These are phyloP conservation scores for Pangasius sanitwongsei DNA, from an alignment of 2,797 vertebrate genomes.

Conservation along the genomic window DNA sequence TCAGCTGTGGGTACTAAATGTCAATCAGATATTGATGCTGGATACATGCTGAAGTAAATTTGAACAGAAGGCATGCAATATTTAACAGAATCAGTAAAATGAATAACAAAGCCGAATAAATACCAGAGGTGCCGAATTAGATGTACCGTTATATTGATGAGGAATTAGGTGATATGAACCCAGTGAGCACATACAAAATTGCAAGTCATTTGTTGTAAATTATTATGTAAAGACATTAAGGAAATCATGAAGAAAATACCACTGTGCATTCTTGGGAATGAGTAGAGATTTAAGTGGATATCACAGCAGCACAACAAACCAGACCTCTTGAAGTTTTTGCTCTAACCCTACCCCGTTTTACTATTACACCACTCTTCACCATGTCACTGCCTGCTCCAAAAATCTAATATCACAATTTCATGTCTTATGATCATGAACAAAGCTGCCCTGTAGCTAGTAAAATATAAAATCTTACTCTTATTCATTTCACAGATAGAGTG, in stretches of 20 bases:
- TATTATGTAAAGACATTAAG: neutral
- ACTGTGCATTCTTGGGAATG: neutral
- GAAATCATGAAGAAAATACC: neutral
- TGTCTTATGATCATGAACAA: neutral
- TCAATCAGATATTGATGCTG: neutral
- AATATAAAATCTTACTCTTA: neutral
- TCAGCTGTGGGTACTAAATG: neutral
- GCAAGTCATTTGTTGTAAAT: neutral
- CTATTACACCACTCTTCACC: too few species aligned
- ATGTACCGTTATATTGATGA: neutral
- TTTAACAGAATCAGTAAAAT: neutral
- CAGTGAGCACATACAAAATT: neutral
- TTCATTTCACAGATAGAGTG: neutral
- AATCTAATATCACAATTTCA: conserved; percentile 7
- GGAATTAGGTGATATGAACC: neutral
- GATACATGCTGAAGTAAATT: neutral
- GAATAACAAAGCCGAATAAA: neutral
- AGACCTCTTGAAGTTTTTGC: neutral
- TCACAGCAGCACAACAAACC: neutral
- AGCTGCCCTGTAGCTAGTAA: neutral
- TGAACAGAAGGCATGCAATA: neutral
- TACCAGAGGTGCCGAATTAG: neutral
- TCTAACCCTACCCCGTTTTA: neutral
- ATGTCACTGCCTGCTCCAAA: neutral
- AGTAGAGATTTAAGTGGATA: neutral